Conservation (phyloP, 2,888 invertebrate species). For the Scotopteryx bipunctaria region DNA sequence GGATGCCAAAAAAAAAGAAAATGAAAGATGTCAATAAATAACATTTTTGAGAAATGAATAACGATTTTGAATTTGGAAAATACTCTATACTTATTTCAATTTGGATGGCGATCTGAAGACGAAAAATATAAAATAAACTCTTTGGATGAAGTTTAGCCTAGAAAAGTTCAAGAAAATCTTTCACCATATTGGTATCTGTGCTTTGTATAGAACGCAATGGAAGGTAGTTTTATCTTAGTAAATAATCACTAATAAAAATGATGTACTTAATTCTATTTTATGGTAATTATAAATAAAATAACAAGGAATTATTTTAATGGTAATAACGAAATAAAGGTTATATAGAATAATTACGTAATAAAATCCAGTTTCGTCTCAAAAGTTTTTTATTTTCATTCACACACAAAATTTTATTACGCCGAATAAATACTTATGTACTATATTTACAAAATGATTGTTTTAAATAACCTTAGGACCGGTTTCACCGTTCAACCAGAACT, state of each 20-base stretch:
- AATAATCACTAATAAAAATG: not conserved
- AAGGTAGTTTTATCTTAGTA: not conserved
- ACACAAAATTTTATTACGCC: slow-evolving; percentile 1
- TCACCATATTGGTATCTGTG: not conserved
- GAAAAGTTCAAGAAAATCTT: too few relatives aligned
- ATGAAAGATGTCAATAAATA: too few relatives aligned
- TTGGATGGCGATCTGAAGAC: too few relatives aligned
- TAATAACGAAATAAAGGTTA: not conserved
- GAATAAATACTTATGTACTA: slow-evolving; percentile 10
- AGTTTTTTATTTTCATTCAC: not conserved
- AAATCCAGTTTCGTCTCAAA: slow-evolving; percentile 16
- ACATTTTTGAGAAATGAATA: too few relatives aligned
- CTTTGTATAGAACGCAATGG: not conserved
- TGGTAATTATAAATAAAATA: not conserved
- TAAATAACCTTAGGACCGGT: too few relatives aligned
- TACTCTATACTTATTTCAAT: too few relatives aligned
- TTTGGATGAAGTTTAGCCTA: too few relatives aligned
- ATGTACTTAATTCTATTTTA: slow-evolving; percentile 7
- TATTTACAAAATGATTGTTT: slow-evolving; percentile 9
- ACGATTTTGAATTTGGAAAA: too few relatives aligned
- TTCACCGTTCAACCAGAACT: too few relatives aligned
- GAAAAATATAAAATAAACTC: too few relatives aligned
- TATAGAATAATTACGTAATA: slow-evolving; percentile 2
- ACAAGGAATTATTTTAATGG: not conserved
- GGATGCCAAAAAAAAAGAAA: too few relatives aligned